A percentile compares a stretch with the other conserved stretches of the same genome.
These are phyloP conservation scores for Nemopilema nomurai DNA, from an alignment of 30 jellyfish, hydroid and myxozoan species.

Conservation along the genomic window DNA sequence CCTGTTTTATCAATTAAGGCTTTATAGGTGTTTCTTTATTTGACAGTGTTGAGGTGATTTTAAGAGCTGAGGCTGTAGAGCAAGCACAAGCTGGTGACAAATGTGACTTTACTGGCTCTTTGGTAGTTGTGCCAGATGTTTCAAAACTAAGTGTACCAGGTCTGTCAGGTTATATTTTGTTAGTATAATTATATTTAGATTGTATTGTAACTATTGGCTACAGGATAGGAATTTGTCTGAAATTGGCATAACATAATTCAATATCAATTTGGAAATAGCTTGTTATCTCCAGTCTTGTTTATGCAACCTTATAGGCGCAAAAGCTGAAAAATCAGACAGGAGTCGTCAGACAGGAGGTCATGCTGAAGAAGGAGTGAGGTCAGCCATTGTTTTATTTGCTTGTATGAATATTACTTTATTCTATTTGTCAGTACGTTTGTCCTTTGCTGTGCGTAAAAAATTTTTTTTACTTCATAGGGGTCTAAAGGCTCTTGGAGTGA, in stretches of 20 bases:
- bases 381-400: background rate
- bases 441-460: background rate
- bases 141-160: slow-evolving; percentile 96
- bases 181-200: no score
- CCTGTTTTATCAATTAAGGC: background rate
- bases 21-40: background rate
- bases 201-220: no score
- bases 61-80: slow-evolving; percentile 99
- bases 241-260: no score
- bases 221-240: no score
- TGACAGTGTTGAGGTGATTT: slow-evolving; percentile 92
- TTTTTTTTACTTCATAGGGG: slow-evolving; percentile 66
- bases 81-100: slow-evolving; percentile 99
- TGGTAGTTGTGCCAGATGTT: slow-evolving; percentile 99
- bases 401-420: background rate
- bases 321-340: slow-evolving; percentile 78
- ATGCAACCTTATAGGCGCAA: slow-evolving; percentile 60
- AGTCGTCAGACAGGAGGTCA: slow-evolving; percentile 66
- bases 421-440: background rate
- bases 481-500: slow-evolving; percentile 96
- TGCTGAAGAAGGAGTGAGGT: slow-evolving; percentile 74
- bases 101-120: slow-evolving; percentile 98
- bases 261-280: no score
- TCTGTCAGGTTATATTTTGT: no score
- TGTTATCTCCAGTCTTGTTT: background rate